Evolutionary conservation across 2,888 invertebrate species (phyloP), one percentile per base, ranked within the genome.

Genomic region (Patella ulyssiponensis): DNA sequence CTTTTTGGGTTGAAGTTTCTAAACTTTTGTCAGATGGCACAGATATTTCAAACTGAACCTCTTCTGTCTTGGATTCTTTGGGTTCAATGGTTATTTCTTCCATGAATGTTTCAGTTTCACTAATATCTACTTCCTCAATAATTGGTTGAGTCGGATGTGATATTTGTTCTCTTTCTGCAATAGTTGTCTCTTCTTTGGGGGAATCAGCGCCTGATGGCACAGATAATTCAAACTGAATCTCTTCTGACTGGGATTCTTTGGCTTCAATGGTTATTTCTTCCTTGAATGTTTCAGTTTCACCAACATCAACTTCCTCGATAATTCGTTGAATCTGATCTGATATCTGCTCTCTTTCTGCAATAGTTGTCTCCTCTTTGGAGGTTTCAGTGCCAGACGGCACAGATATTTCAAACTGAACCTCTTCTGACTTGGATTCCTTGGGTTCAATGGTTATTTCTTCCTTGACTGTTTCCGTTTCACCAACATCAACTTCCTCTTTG

Each of bases 171-270:
- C 54, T 20, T 51, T 69, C 64, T 51, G 58, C 4, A 70, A 71
- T 69, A 51, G 44, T 44, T 74, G 52, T 58, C 51, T 75, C 69
- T 20, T 75, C 77, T 23, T 58, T 58, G 15, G 15, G 15, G 51
- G 69, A 53, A 12, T 69, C 74, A 73, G 78, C 78, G 51, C 20
- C 76, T 20, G 75, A 15, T 75, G 69, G 64, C 53, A 70, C 44
- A 12, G 72, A 64, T 27, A 27, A 2, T 27, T 27, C 27, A 27
- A 27, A 27, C 27, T 27, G 27, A 27, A 27, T 2, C 64, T 75
- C 74, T 17, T 71, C 71, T 17, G 27, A 27, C 27, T 27, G 27
- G 27, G 72, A n/a, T 20, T 64, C 23, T 33, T 72, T 33, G 23
- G 44, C 58, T 69, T 12, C 53, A n/a, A 20, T 56, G 56, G 27